A percentile compares a stretch with the other conserved stretches of the same genome.
Evolutionary conservation across 2,888 invertebrate species (phyloP).

Genomic region (Linnaemya vulpina): DNA sequence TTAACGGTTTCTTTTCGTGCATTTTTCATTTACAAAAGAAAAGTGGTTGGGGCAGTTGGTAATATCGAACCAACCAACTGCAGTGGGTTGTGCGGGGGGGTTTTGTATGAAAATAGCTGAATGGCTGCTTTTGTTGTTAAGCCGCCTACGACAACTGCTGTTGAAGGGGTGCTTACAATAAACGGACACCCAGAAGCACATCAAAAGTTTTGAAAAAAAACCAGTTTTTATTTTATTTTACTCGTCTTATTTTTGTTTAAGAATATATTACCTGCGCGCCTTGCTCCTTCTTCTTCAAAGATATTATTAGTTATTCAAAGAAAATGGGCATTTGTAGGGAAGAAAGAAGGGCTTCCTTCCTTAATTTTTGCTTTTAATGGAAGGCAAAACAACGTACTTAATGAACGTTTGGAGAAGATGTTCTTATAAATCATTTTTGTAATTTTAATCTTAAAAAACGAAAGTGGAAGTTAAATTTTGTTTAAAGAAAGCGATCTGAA

Average conservation of each 20-base stretch:
- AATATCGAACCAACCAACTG: neutral
- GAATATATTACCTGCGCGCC: slow-evolving; percentile 62
- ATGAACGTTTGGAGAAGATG: neutral
- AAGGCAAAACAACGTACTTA: neutral
- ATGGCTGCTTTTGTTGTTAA: slow-evolving; percentile 25
- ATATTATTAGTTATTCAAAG: slow-evolving; percentile 71
- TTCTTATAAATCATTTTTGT: slow-evolving; percentile 2
- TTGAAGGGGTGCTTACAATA: slow-evolving; percentile 66
- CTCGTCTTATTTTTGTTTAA: neutral
- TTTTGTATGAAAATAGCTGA: slow-evolving; percentile 6
- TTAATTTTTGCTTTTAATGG: neutral
- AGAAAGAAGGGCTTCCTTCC: slow-evolving; percentile 56
- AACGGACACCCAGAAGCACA: slow-evolving; percentile 15
- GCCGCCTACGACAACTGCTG: slow-evolving; percentile 19
- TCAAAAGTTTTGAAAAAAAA: slow-evolving; percentile 44
- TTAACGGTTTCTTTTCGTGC: slow-evolving; percentile 68
- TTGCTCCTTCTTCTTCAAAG: slow-evolving; percentile 3
- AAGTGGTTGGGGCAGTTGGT: slow-evolving; percentile 8
- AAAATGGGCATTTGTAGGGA: slow-evolving; percentile 53
- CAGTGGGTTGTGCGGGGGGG: neutral
- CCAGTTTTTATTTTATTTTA: slow-evolving; percentile 37
- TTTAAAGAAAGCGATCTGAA: too few species aligned
- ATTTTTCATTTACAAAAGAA: slow-evolving; percentile 62
- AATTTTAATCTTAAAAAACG: neutral
- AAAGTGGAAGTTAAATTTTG: neutral